Evolutionary conservation across 2,113 vertebrate species (phyloP).

Genomic region (Variabilichromis moorii): DNA sequence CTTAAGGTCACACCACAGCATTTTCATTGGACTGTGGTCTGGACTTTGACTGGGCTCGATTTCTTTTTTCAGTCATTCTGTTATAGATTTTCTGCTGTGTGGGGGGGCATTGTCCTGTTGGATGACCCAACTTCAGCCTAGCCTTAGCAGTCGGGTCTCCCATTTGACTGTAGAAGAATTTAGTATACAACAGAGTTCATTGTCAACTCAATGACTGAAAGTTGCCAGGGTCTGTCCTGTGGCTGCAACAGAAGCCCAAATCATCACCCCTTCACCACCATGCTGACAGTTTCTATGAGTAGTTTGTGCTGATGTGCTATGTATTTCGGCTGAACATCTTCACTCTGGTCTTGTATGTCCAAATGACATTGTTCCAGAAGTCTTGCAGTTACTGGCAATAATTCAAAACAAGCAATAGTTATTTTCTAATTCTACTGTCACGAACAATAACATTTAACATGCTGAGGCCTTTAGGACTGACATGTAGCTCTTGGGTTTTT

Average conservation of each 20-base stretch:
- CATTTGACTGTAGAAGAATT: background rate
- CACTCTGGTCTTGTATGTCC: background rate
- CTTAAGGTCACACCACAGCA: background rate
- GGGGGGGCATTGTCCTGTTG: background rate
- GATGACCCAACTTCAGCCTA: background rate
- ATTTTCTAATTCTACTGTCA: background rate
- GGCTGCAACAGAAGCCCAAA: background rate
- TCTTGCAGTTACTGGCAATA: background rate
- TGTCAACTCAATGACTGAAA: background rate
- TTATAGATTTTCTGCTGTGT: background rate
- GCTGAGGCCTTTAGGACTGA: background rate
- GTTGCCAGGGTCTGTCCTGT: background rate
- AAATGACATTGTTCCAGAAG: background rate
- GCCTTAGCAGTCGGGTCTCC: background rate
- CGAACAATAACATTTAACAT: background rate
- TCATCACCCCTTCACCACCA: background rate
- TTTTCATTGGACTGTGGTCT: background rate
- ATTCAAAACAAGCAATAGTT: background rate
- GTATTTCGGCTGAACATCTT: background rate
- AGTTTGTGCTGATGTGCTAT: background rate
- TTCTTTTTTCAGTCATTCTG: background rate
- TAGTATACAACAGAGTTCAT: background rate
- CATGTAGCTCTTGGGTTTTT: background rate
- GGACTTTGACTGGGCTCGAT: background rate
- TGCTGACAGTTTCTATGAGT: background rate